A percentile compares a stretch with the other conserved stretches of the same genome.
Evolutionary conservation across 53 echinoderm and acorn worm genomes (phyloP).

Genomic region (Crossaster papposus): DNA sequence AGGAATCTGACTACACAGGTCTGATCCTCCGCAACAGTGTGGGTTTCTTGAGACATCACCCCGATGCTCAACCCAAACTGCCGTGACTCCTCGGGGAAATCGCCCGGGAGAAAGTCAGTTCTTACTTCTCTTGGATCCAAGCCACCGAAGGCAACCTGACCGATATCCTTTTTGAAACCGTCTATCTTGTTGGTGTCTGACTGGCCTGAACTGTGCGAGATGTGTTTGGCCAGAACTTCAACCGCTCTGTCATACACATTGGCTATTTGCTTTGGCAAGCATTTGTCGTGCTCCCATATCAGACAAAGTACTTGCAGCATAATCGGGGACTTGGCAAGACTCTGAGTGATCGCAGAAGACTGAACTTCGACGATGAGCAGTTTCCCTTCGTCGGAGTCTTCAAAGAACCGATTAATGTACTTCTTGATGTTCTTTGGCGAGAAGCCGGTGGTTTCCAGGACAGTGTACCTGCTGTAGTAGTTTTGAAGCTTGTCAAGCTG

Average conservation of each 20-base stretch:
- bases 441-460: background rate
- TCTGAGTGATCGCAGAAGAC: background rate
- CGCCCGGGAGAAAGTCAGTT: background rate
- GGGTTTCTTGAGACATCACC: background rate
- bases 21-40: background rate
- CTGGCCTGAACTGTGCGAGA: background rate
- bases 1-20: background rate
- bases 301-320: slow-evolving; percentile 4
- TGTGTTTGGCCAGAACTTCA: background rate
- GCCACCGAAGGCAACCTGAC: background rate
- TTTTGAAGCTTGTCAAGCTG: background rate
- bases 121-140: background rate
- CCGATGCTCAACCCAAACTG: background rate
- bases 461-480: background rate
- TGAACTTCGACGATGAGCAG: background rate
- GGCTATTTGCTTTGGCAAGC: background rate
- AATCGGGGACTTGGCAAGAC: background rate
- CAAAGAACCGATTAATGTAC: background rate
- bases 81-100: background rate
- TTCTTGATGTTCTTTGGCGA: background rate
- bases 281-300: background rate
- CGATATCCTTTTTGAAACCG: background rate
- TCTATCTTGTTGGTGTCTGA: background rate
- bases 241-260: background rate
- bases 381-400: background rate